phyloP scores from a whole-genome alignment of 2,797 vertebrate genomes.

The Epinephelus coioides region DNA sequence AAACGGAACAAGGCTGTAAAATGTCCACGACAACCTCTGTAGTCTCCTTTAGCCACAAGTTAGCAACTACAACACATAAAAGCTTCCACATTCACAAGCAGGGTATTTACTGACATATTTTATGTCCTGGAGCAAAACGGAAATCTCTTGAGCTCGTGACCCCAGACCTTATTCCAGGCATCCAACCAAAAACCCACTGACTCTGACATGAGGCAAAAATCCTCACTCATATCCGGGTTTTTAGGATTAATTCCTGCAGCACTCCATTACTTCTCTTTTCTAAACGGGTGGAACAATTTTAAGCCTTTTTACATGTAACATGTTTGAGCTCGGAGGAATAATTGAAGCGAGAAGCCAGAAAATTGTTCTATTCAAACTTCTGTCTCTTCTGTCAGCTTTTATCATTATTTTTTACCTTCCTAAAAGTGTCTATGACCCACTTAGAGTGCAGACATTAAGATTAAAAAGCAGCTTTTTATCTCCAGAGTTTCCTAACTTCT shows the following conservation, averaged over 20 bases:
- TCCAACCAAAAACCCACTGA: too few relatives aligned
- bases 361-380: conserved; percentile 52
- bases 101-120: too few relatives aligned
- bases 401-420: conserved; percentile 38
- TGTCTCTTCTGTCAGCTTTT: conserved; percentile 17
- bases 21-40: too few relatives aligned
- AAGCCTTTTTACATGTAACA: conserved; percentile 40
- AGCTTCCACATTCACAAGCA: too few relatives aligned
- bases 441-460: conserved; percentile 52
- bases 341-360: conserved; percentile 51
- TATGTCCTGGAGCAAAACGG: too few relatives aligned
- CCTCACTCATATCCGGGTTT: too few relatives aligned
- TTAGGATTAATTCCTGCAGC: neutral
- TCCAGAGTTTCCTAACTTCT: conserved; percentile 36
- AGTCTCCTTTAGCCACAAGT: too few relatives aligned
- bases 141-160: too few relatives aligned
- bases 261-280: neutral
- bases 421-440: conserved; percentile 46
- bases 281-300: conserved; percentile 35
- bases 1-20: too few relatives aligned
- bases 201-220: neutral
- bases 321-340: conserved; percentile 52
- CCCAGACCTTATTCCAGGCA: too few relatives aligned
- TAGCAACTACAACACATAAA: too few relatives aligned
- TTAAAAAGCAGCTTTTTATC: conserved; percentile 34